Conservation (phyloP, 2,888 invertebrate species). For the Amorpha juglandis region DNA sequence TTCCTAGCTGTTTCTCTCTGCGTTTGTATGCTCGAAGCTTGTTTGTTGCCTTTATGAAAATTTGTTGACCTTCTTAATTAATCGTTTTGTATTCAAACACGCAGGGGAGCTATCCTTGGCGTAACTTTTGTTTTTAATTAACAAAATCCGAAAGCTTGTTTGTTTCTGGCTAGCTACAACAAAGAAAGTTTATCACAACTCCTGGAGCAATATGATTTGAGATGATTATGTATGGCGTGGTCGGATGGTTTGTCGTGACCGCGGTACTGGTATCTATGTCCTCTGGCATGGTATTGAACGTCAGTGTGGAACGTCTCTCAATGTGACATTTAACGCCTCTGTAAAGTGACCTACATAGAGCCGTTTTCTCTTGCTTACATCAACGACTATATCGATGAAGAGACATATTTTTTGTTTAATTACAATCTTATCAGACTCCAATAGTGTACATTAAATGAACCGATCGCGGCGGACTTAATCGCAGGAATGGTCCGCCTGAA, state of each 20-base stretch:
- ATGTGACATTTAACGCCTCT: constrained; percentile 28
- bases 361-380: neutral
- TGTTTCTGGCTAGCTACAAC: constrained; percentile 37
- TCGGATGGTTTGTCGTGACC: constrained; percentile 18
- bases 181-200: constrained; percentile 48
- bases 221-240: constrained; percentile 40
- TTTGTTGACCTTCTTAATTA: constrained; percentile 78
- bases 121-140: constrained; percentile 52
- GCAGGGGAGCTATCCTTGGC: constrained; percentile 51
- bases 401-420: constrained; percentile 68
- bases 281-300: neutral
- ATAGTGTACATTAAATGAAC: constrained; percentile 60
- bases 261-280: constrained; percentile 27
- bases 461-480: constrained; percentile 62
- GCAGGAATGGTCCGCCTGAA: constrained; percentile 51
- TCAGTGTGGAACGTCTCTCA: neutral
- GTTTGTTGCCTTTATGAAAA: constrained; percentile 45
- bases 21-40: constrained; percentile 27
- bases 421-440: constrained; percentile 73
- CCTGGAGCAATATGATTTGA: constrained; percentile 39
- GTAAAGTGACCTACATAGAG: neutral
- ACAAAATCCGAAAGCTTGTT: constrained; percentile 40
- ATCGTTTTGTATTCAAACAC: constrained; percentile 76
- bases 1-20: neutral
- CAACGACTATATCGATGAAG: constrained; percentile 33